Evolutionary conservation across 2,113 vertebrate genomes (phyloP).

Genomic region (Protomyctophum bolini): DNA sequence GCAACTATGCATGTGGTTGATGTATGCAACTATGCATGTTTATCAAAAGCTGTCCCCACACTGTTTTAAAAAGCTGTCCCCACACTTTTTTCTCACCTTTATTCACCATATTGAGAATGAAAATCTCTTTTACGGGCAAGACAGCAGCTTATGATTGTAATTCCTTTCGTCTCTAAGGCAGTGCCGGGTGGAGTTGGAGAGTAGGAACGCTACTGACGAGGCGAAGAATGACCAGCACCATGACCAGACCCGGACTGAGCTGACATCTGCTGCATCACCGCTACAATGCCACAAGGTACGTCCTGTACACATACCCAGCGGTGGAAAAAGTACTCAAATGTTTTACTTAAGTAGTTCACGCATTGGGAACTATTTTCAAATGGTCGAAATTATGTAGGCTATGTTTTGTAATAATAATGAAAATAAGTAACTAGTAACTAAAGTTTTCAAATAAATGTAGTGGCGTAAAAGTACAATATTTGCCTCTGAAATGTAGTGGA

Average conservation of each 20-base stretch:
- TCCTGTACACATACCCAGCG: neutral
- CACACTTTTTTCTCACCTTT: no score
- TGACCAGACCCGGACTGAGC: neutral
- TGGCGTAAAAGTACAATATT: no score
- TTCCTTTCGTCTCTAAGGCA: conserved; percentile 46
- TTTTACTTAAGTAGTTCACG: no score
- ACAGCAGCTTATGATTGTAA: neutral
- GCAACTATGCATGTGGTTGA: neutral
- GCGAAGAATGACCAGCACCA: neutral
- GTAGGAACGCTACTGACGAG: neutral
- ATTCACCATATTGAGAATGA: no score
- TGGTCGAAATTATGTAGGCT: no score
- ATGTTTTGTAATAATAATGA: no score
- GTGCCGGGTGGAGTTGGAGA: conserved; percentile 30
- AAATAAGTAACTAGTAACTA: no score
- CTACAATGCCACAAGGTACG: neutral
- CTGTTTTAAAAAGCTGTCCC: neutral
- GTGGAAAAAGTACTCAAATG: no score
- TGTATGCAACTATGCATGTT: neutral
- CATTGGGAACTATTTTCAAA: no score
- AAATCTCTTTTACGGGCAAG: neutral
- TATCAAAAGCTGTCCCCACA: no score
- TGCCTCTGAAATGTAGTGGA: no score
- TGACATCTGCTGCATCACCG: neutral
- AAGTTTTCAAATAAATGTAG: no score